These are phyloP conservation scores for Hycleus phaleratus DNA, from an alignment of 1,140 invertebrate genomes.

Conservation along the genomic window DNA sequence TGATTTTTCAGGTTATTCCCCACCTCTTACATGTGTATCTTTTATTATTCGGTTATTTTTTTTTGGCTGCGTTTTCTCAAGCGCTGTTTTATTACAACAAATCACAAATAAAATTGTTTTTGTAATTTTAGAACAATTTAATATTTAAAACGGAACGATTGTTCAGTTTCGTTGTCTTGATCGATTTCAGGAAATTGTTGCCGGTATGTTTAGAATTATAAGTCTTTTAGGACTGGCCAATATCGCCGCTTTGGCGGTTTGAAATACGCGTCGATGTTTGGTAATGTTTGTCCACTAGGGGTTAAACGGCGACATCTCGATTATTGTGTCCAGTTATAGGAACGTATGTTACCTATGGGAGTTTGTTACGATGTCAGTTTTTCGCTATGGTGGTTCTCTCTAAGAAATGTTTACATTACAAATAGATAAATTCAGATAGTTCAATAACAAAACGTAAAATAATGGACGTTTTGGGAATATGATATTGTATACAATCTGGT, in stretches of 20 bases:
- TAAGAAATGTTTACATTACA: slow-evolving; percentile 15
- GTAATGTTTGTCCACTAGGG: slow-evolving; percentile 5
- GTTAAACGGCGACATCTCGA: slow-evolving; percentile 7
- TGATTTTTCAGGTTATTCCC: slow-evolving; percentile 26
- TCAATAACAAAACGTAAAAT: slow-evolving; percentile 4
- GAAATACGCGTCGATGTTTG: slow-evolving; percentile 12
- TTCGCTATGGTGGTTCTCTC: slow-evolving; percentile 5
- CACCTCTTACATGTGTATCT: slow-evolving; percentile 2
- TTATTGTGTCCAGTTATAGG: slow-evolving; percentile 11
- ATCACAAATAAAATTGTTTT: too few relatives aligned
- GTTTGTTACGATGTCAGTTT: slow-evolving; percentile 6
- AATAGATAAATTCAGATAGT: slow-evolving; percentile 5
- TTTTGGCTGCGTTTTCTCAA: background rate
- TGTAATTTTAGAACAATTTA: too few relatives aligned
- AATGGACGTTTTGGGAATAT: slow-evolving; percentile 3
- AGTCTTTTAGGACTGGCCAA: slow-evolving; percentile 4
- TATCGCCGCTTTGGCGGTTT: slow-evolving; percentile 13
- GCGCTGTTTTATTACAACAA: too few relatives aligned
- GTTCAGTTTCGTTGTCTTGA: too few relatives aligned
- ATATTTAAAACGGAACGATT: too few relatives aligned
- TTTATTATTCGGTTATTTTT: background rate
- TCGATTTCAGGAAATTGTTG: too few relatives aligned
- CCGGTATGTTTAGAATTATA: too few relatives aligned
- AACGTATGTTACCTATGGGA: slow-evolving; percentile 10
- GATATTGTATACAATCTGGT: too few relatives aligned